Percentiles rank a stretch among this genome's conserved stretches.
These are phyloP conservation scores for Malthinus seriepunctatus DNA, from an alignment of 2,888 invertebrate species.

Conservation along the genomic window DNA sequence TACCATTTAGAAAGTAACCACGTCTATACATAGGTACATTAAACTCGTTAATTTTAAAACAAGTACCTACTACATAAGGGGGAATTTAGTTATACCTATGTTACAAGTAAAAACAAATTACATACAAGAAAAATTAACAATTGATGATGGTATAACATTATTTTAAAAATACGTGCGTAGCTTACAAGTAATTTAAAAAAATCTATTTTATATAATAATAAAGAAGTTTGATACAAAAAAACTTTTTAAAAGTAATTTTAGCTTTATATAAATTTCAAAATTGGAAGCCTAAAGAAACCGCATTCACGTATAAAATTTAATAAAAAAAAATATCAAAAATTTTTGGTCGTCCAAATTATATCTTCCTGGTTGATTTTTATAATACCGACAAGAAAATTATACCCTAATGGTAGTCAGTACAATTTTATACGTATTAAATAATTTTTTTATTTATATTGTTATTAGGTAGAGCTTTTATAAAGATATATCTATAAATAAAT, in stretches of 20 bases:
- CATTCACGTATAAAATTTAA: not conserved
- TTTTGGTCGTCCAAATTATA: conserved; percentile 14
- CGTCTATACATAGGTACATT: no score
- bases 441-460: no score
- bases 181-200: conserved; percentile 3
- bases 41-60: no score
- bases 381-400: conserved; percentile 21
- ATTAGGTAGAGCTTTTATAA: no score
- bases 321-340: conserved; percentile 15
- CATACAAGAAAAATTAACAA: not conserved
- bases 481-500: no score
- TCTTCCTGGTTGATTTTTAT: conserved; percentile 15
- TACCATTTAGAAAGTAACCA: no score
- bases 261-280: not conserved
- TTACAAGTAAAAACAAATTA: no score
- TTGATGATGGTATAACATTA: conserved; percentile 2
- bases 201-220: not conserved
- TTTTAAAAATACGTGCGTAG: conserved; percentile 2
- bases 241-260: conserved; percentile 6
- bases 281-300: conserved; percentile 11
- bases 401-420: conserved; percentile 9
- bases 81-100: no score
- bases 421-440: not conserved
- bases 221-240: not conserved
- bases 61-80: no score